Evolutionary conservation across 1,140 invertebrate species (phyloP).

Genomic region (Hylaeus anthracinus): DNA sequence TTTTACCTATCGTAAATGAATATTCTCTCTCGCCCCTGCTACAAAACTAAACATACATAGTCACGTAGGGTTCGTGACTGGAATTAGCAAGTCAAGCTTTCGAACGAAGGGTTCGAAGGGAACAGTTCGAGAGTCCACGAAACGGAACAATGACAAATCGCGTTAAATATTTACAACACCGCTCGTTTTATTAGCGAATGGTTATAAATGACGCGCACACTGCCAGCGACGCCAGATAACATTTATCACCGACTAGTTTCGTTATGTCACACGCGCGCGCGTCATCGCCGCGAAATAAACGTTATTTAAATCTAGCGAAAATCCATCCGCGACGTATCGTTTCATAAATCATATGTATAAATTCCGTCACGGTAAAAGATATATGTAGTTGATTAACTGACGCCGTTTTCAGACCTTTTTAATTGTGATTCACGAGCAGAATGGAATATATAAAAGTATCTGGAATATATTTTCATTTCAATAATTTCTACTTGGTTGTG

Average conservation of each 20-base stretch:
- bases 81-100: constrained; percentile 6
- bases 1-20: too few relatives aligned
- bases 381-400: background rate
- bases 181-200: background rate
- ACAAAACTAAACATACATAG: background rate
- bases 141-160: background rate
- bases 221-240: background rate
- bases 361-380: too few relatives aligned
- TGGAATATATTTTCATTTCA: too few relatives aligned
- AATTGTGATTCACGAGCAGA: too few relatives aligned
- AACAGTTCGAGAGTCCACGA: background rate
- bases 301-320: background rate
- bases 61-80: background rate
- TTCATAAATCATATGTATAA: background rate
- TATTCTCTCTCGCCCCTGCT: too few relatives aligned
- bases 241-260: background rate
- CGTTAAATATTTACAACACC: constrained; percentile 19
- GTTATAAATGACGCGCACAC: background rate
- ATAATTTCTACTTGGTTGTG: too few relatives aligned
- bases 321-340: background rate
- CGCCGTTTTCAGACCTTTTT: background rate
- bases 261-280: background rate
- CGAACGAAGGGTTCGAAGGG: background rate
- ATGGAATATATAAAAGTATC: too few relatives aligned
- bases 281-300: background rate